Conservation (phyloP, 1,140 invertebrate genomes). For the Ceratina australensis region DNA sequence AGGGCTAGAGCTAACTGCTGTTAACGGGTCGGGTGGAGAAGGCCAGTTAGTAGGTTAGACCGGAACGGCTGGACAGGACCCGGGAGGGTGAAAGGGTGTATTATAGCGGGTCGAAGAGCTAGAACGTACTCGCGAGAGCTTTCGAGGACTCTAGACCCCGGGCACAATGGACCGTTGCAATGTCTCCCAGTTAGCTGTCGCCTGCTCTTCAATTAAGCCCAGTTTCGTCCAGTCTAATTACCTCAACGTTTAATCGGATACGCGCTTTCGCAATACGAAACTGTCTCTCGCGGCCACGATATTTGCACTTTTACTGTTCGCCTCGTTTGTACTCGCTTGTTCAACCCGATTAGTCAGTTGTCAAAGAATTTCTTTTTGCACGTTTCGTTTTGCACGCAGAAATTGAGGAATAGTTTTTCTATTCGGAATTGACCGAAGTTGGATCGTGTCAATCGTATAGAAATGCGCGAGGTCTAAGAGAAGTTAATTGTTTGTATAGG, state of each 20-base stretch:
- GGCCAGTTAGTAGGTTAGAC: constrained; percentile 20
- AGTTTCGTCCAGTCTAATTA: constrained; percentile 54
- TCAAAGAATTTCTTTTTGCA: no score
- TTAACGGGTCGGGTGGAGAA: constrained; percentile 12
- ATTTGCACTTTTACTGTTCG: constrained; percentile 9
- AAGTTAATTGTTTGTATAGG: neutral
- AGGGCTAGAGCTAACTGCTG: constrained; percentile 6
- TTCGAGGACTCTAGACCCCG: neutral
- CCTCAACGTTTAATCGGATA: constrained; percentile 13
- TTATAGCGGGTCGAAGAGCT: neutral
- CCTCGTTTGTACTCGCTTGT: neutral
- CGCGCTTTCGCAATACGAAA: constrained; percentile 39
- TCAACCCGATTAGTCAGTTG: neutral
- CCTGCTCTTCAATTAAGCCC: constrained; percentile 40
- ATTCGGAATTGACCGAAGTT: no score
- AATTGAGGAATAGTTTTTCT: no score
- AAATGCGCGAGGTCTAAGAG: neutral
- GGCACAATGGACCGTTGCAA: constrained; percentile 13
- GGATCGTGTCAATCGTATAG: neutral
- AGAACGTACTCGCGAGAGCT: constrained; percentile 10
- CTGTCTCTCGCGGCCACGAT: neutral
- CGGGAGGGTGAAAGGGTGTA: constrained; percentile 8
- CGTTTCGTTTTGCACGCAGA: no score
- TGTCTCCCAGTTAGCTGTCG: constrained; percentile 42
- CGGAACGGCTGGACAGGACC: neutral